Evolutionary conservation across 1,140 invertebrate species (phyloP), one percentile per base, ranked within the genome.

Genomic region (Hylaeus anthracinus): DNA sequence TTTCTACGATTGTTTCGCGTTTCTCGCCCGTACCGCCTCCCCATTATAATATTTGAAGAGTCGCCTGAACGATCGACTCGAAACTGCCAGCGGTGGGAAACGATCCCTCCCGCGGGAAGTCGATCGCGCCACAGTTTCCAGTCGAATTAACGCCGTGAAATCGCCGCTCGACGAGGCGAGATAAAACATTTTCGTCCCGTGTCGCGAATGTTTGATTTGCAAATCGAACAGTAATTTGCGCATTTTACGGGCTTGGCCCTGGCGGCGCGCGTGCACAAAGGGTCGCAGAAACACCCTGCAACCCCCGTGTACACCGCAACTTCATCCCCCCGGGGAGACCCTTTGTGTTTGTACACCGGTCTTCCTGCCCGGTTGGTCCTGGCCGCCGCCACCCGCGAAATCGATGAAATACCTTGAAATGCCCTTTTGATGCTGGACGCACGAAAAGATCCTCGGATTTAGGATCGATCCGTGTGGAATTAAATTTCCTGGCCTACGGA

Each of bases 211-310:
- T 88, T 88, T 86, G 86, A 88, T 88, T 88, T 86, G 82, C 81
- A 86, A 88, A 88, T 88, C 83, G 83, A 86, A 88, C 83, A 83
- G 75, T 74, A 85, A 82, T 86, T 86, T 78, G 85, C 67, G 61
- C 74, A 77, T 79, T 65, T 79, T 83, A 56, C 73, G 64, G 58
- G 65, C 39, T 45, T 63, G 73, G 51, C 56, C 73, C n/a, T 26
- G 3, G 10, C 63, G 41, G 72, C 69, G 64, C 41, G 60, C 26
- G 43, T 26, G 45, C 26, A 79, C 74, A 82, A 84, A 82, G 83
- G 80, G 74, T 45, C 10, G 65, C 58, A 37, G 58, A 53, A 75
- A 48, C 71, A 43, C 15, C 39, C 45, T 45, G 26, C 65, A 63
- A 56, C 71, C 69, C 67, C 69, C 70, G 53, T 60, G 53, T 60